These are phyloP conservation scores for Lonchura striata DNA, from an alignment of 2,113 vertebrate species.

Conservation along the genomic window DNA sequence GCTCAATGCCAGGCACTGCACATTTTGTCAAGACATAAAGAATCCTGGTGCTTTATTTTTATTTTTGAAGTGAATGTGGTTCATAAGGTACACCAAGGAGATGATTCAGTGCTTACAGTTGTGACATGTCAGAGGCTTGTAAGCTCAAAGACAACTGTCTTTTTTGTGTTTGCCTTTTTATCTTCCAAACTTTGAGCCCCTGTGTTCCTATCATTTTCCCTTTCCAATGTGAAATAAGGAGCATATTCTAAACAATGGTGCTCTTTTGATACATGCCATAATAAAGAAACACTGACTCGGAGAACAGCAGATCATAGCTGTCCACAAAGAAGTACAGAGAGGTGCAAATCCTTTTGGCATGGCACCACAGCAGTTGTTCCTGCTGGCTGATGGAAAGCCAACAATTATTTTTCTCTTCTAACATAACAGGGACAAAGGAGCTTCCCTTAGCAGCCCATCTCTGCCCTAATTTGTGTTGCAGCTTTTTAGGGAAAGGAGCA, in stretches of 20 bases:
- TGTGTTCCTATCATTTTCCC: conserved; percentile 43
- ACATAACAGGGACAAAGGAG: conserved; percentile 14
- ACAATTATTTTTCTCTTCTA: conserved; percentile 59
- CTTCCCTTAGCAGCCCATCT: conserved; percentile 21
- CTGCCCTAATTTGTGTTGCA: conserved; percentile 35
- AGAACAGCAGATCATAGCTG: conserved; percentile 49
- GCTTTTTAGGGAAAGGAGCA: conserved; percentile 50
- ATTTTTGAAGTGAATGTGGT: conserved; percentile 59
- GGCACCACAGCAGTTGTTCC: conserved; percentile 28
- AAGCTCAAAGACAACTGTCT: conserved; percentile 58
- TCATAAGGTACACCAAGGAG: conserved; percentile 44
- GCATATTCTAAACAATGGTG: conserved; percentile 58
- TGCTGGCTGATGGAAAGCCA: conserved; percentile 45
- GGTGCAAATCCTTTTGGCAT: conserved; percentile 56
- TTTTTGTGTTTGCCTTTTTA: conserved; percentile 65
- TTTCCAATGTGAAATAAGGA: conserved; percentile 35
- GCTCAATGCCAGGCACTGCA: not conserved
- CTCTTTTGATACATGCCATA: conserved; percentile 45
- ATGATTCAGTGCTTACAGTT: conserved; percentile 51
- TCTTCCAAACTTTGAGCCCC: conserved; percentile 57
- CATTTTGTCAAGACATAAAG: conserved; percentile 33
- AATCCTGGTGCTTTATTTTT: conserved; percentile 19
- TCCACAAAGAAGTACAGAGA: conserved; percentile 54
- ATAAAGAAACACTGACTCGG: conserved; percentile 42
- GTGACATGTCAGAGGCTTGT: conserved; percentile 52